Evolutionary conservation across 2,888 invertebrate genomes (phyloP).

Genomic region (Leucophora obtusa): DNA sequence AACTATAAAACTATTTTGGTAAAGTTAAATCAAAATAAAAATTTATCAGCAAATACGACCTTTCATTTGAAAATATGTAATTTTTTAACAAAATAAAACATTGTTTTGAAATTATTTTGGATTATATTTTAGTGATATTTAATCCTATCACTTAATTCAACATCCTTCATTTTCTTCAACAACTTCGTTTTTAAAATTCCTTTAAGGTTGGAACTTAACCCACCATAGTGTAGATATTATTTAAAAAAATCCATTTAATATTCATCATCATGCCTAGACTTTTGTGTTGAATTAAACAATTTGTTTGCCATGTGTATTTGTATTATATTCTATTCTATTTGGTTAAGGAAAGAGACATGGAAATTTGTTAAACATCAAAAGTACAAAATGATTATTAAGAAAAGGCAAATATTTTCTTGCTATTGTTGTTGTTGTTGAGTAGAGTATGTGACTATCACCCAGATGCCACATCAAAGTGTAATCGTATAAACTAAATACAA

Average conservation of each 20-base stretch:
- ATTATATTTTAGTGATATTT: no score
- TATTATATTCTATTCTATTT: conserved; percentile 23
- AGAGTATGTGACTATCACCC: conserved; percentile 48
- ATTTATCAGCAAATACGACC: no score
- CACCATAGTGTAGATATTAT: neutral
- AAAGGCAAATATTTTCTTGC: conserved; percentile 8
- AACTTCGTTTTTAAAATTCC: no score
- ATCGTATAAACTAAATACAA: conserved; percentile 40
- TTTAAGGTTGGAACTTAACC: no score
- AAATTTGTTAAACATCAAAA: conserved; percentile 58
- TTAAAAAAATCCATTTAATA: conserved; percentile 40
- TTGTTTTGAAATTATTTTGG: no score
- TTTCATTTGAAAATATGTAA: no score
- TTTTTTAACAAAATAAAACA: no score
- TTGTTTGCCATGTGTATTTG: conserved; percentile 47
- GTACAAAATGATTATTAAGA: conserved; percentile 53
- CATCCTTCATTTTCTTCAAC: no score
- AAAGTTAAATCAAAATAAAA: no score
- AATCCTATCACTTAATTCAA: no score
- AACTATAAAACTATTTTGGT: no score
- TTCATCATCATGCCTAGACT: conserved; percentile 34
- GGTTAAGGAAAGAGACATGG: conserved; percentile 48
- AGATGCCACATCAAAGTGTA: conserved; percentile 58
- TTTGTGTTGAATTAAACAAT: conserved; percentile 57
- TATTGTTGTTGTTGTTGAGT: conserved; percentile 19